Evolutionary conservation across 2,113 vertebrate genomes (phyloP), one percentile per base, ranked within the genome.

Genomic region (Piprites chloris): DNA sequence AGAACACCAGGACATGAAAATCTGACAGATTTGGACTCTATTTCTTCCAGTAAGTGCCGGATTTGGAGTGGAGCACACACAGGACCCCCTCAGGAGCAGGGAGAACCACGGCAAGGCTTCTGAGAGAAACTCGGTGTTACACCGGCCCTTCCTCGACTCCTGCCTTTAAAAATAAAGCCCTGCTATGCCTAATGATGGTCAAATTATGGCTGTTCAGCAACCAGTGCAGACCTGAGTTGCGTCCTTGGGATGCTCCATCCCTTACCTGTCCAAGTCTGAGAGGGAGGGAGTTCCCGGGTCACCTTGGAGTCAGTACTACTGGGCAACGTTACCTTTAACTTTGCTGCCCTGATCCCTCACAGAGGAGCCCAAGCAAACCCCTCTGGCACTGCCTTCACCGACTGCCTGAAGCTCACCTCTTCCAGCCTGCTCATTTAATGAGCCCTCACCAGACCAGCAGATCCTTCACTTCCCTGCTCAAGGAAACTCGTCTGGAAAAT

Each of bases 371-470:
- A 87, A 27, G 32, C 9, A 68, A 58, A 91, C 5, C 41, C 30
- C n/a, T 35, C 22, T 42, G 46, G 21, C 28, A 14, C 2, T 10
- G 46, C 74, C 44, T 65, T 32, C 1, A 1, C 22, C 61, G 63
- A 15, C 2, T 10, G 52, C 75, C 50, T 66, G 62, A 12, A 28
- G 61, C n/a, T 62, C 69, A 53, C 2, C 78, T 47, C 73, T 32
- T 49, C 23, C 2, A 32, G 59, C 50, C 50, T 68, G 56, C 52
- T 37, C 2, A 0, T 30, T 46, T 12, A 9, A 9, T 3, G 41
- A 28, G 23, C n/a, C 37, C 33, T 50, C 50, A 30, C 3, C 7
- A 20, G 5, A 22, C 30, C 69, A 46, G 67, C 72, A 56, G 35
- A 12, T 22, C 56, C 28, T 46, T 59, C 50, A 9, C 3, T 61